Evolutionary conservation across 2,888 invertebrate species (phyloP).

Genomic region (Invenusta paracnida): DNA sequence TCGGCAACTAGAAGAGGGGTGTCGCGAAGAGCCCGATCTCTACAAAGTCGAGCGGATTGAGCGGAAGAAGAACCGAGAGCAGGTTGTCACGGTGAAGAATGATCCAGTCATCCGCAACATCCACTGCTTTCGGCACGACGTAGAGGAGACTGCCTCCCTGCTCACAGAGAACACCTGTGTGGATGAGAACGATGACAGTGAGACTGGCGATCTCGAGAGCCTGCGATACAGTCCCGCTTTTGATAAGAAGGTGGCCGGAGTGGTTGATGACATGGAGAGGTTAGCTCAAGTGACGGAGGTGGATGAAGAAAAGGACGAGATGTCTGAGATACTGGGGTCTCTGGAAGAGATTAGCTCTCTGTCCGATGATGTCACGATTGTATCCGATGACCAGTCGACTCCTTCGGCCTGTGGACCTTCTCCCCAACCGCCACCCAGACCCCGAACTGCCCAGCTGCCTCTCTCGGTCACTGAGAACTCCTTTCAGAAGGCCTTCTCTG

Average conservation of each 20-base stretch:
- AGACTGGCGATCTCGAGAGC: not conserved
- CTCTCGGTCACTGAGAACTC: not conserved
- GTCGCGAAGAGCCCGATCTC: conserved; percentile 34
- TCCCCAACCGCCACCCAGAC: not conserved
- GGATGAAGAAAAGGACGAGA: not conserved
- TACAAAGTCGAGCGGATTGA: conserved; percentile 31
- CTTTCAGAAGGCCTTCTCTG: not conserved
- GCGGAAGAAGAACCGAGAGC: conserved; percentile 35
- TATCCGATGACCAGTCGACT: not conserved
- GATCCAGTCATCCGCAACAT: not conserved
- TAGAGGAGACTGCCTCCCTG: not conserved
- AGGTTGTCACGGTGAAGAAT: not conserved
- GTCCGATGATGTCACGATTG: not conserved
- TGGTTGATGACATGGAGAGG: not conserved
- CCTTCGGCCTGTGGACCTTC: not conserved
- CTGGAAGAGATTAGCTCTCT: not conserved
- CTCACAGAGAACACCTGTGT: not conserved
- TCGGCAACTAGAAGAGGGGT: conserved; percentile 37
- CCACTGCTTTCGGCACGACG: conserved; percentile 7
- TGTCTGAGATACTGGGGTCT: not conserved
- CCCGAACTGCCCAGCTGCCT: not conserved
- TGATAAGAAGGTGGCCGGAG: not conserved
- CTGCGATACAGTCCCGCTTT: not conserved
- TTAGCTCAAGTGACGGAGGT: not conserved
- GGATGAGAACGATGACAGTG: not conserved